Conservation (phyloP, 2,888 invertebrate species). For the Zygothrica quintamaculata region DNA sequence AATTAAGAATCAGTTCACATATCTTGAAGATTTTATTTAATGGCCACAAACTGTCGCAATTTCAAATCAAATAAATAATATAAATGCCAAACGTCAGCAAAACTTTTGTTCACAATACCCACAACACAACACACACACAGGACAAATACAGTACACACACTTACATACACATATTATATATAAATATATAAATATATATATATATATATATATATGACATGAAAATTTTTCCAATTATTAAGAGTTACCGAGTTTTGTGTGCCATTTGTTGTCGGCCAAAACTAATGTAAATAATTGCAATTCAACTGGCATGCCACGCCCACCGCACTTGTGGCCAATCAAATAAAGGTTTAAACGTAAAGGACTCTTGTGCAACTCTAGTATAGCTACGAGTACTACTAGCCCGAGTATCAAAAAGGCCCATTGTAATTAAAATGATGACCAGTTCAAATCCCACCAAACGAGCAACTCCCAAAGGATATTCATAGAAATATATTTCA, state of each 20-base stretch:
- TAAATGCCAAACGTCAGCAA: slow-evolving; percentile 38
- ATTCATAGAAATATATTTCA: slow-evolving; percentile 32
- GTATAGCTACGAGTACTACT: neutral
- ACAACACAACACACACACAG: neutral
- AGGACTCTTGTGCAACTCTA: too few relatives aligned
- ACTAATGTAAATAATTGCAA: slow-evolving; percentile 55
- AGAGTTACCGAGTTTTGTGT: slow-evolving; percentile 13
- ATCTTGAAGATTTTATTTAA: slow-evolving; percentile 1
- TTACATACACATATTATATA: neutral
- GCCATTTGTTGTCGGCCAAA: slow-evolving; percentile 21
- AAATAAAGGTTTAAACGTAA: slow-evolving; percentile 26
- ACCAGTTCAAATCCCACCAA: slow-evolving; percentile 27
- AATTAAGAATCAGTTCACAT: slow-evolving; percentile 1
- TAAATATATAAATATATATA: neutral
- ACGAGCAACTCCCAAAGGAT: slow-evolving; percentile 3
- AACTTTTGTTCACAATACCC: slow-evolving; percentile 17
- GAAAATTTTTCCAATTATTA: slow-evolving; percentile 31
- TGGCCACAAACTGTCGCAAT: slow-evolving; percentile 30
- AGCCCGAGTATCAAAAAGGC: slow-evolving; percentile 5
- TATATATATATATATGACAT: slow-evolving; percentile 1
- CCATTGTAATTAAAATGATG: slow-evolving; percentile 52
- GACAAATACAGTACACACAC: slow-evolving; percentile 6
- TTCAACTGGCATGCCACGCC: slow-evolving; percentile 23
- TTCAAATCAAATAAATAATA: slow-evolving; percentile 44
- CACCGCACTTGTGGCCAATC: slow-evolving; percentile 37